Conservation (phyloP, 2,113 vertebrate genomes). For the Pseudorectes ferrugineus region DNA sequence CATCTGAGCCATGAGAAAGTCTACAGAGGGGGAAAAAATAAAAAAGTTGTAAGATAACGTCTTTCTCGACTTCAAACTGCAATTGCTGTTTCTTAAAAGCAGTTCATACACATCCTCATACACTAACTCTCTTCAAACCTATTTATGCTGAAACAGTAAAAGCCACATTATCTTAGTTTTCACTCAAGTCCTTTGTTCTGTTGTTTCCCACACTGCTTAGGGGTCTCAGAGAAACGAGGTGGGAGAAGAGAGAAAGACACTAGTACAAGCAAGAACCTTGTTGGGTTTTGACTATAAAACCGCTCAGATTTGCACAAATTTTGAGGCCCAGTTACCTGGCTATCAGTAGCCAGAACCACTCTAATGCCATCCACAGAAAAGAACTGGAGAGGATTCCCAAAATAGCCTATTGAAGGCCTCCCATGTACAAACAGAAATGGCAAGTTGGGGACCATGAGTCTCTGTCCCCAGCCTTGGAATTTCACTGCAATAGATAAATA, state of each 20-base stretch:
- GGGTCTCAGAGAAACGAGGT: neutral
- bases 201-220: neutral
- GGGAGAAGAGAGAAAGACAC: neutral
- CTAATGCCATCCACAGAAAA: neutral
- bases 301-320: neutral
- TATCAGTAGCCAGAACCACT: neutral
- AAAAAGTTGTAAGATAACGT: neutral
- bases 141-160: neutral
- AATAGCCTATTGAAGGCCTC: neutral
- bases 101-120: neutral
- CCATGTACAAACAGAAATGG: neutral
- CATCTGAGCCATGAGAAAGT: neutral
- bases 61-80: neutral
- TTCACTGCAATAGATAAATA: neutral
- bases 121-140: neutral
- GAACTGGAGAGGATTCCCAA: neutral
- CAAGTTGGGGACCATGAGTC: neutral
- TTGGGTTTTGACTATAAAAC: neutral
- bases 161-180: neutral
- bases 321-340: neutral
- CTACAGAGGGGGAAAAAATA: neutral
- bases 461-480: neutral
- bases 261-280: neutral
- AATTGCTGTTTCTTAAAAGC: neutral
- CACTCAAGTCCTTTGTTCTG: neutral